A percentile compares a stretch with the other conserved stretches of the same genome.
These are phyloP conservation scores for Siniperca chuatsi DNA, from an alignment of 2,113 vertebrate genomes.

Conservation along the genomic window DNA sequence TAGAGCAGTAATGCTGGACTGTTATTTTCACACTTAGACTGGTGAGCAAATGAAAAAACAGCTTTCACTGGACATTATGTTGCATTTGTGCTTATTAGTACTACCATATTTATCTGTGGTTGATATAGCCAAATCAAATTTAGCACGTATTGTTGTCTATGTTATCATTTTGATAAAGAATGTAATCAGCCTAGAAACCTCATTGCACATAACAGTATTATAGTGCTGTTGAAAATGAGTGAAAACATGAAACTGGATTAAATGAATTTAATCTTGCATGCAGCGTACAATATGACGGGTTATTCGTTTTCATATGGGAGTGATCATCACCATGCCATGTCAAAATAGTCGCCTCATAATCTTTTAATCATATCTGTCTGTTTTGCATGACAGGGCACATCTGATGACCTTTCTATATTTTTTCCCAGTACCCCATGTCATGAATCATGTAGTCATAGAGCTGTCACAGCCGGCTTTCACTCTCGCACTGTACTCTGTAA, in stretches of 20 bases:
- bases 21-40: slow-evolving; percentile 55
- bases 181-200: slow-evolving; percentile 1
- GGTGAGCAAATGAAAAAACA: background rate
- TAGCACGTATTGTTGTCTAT: background rate
- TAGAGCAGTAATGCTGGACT: slow-evolving; percentile 50
- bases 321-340: slow-evolving; percentile 30
- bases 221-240: slow-evolving; percentile 8
- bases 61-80: slow-evolving; percentile 5
- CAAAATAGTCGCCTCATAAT: slow-evolving; percentile 24
- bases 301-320: slow-evolving; percentile 26
- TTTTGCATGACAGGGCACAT: slow-evolving; percentile 53
- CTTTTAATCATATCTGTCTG: slow-evolving; percentile 47
- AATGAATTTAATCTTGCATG: slow-evolving; percentile 11
- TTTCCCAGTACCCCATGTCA: slow-evolving; percentile 1
- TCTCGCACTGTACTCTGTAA: slow-evolving; percentile 13
- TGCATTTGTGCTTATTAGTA: background rate
- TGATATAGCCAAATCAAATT: background rate
- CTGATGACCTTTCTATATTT: slow-evolving; percentile 62
- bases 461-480: slow-evolving; percentile 12
- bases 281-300: background rate
- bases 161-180: background rate
- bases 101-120: background rate
- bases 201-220: background rate
- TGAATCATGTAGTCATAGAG: slow-evolving; percentile 49
- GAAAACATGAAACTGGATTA: slow-evolving; percentile 44